A percentile compares a stretch with the other conserved stretches of the same genome.
phyloP scores from a whole-genome alignment of 2,888 invertebrate genomes.

The Acrobeloides nanus region DNA sequence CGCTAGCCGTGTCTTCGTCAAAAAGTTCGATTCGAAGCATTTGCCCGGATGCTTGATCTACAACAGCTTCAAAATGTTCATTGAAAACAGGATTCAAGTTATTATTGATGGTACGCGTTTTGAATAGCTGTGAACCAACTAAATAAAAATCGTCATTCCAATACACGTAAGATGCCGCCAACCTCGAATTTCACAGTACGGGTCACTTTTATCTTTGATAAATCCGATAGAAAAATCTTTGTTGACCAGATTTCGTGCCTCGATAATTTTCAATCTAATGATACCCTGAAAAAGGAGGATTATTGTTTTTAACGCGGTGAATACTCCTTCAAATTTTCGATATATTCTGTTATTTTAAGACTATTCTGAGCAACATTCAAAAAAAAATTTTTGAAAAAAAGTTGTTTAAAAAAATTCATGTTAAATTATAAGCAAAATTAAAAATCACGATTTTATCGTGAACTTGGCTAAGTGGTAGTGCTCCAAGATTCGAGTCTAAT shows the following conservation, averaged over 20 bases:
- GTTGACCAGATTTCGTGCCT: conserved; percentile 88
- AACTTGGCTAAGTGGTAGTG: too few relatives aligned
- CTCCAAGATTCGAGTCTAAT: too few relatives aligned
- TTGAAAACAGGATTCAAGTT: conserved; percentile 93
- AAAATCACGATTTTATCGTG: too few relatives aligned
- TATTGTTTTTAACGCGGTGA: not conserved
- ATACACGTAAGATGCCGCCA: not conserved
- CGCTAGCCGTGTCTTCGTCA: conserved; percentile 84
- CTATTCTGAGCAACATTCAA: too few relatives aligned
- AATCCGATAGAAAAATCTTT: conserved; percentile 81
- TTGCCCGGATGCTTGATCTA: conserved; percentile 50
- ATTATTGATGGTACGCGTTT: conserved; percentile 85
- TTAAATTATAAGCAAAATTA: too few relatives aligned
- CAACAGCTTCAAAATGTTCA: conserved; percentile 74
- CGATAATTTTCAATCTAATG: conserved; percentile 81
- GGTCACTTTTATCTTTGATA: conserved; percentile 93
- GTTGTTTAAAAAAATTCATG: too few relatives aligned
- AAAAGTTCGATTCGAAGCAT: conserved; percentile 65
- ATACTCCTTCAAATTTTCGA: not conserved
- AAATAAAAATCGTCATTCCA: conserved; percentile 61
- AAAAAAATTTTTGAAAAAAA: too few relatives aligned
- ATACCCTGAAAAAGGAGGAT: conserved; percentile 67
- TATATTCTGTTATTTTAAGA: not conserved
- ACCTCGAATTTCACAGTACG: conserved; percentile 67
- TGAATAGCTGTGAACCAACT: conserved; percentile 86